Conservation (phyloP, 1,140 invertebrate genomes). For the Zaprionus ornatus region DNA sequence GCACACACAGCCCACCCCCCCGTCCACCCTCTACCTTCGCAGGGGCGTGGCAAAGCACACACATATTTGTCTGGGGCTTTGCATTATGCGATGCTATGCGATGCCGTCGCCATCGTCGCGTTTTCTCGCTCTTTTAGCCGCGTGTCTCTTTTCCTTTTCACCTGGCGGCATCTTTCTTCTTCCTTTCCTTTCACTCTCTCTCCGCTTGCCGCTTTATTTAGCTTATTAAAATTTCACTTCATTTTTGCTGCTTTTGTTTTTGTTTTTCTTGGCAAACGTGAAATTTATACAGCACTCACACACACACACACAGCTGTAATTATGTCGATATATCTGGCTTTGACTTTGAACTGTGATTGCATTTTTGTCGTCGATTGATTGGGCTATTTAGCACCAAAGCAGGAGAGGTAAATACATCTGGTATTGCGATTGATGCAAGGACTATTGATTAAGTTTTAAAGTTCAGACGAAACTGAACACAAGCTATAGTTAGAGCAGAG, state of each 20-base stretch:
- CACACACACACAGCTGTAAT: conserved; percentile 18
- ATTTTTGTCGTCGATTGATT: conserved; percentile 33
- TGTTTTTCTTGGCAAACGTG: conserved; percentile 19
- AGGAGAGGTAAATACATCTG: neutral
- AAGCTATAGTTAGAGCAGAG: too few species aligned
- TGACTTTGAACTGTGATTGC: conserved; percentile 50
- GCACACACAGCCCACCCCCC: conserved; percentile 26
- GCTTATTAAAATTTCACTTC: conserved; percentile 67
- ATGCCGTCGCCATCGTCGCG: neutral
- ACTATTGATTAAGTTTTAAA: neutral
- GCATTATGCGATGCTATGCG: conserved; percentile 42
- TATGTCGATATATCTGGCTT: conserved; percentile 37
- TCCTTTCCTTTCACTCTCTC: conserved; percentile 30
- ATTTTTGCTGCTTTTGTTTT: conserved; percentile 20
- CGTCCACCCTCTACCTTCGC: neutral
- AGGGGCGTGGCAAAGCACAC: neutral
- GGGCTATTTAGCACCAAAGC: conserved; percentile 25
- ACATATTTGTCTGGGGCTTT: conserved; percentile 50
- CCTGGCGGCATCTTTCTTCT: conserved; percentile 13
- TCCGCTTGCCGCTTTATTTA: conserved; percentile 48
- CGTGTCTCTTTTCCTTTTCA: neutral
- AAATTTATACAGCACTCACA: conserved; percentile 32
- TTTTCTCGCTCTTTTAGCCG: neutral
- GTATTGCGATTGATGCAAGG: neutral
- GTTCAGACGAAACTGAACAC: too few species aligned